phyloP scores from a whole-genome alignment of 2,888 invertebrate genomes.

The Halocaridina rubra region DNA sequence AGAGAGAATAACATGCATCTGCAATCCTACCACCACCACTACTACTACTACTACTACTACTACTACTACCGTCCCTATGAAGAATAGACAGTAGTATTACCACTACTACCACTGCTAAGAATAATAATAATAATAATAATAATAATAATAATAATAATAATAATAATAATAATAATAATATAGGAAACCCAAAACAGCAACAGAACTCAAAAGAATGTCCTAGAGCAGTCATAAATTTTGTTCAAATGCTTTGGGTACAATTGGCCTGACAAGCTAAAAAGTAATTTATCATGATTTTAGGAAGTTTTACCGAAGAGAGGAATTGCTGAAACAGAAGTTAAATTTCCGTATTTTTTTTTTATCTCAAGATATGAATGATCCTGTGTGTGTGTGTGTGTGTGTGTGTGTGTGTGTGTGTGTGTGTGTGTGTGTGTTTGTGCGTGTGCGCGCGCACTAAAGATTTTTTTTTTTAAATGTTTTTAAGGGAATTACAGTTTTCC shows the following conservation, averaged over 20 bases:
- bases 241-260: too few relatives aligned
- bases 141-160: neutral
- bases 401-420: too few relatives aligned
- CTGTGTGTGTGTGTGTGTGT: too few relatives aligned
- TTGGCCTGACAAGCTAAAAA: too few relatives aligned
- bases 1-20: neutral
- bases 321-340: neutral
- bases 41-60: neutral
- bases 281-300: neutral
- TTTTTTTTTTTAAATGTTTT: too few relatives aligned
- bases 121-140: neutral
- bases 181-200: too few relatives aligned
- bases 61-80: neutral
- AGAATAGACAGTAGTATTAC: neutral
- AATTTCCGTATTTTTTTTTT: too few relatives aligned
- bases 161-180: neutral
- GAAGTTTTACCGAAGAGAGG: neutral
- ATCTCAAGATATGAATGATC: too few relatives aligned
- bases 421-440: too few relatives aligned
- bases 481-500: too few relatives aligned
- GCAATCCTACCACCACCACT: neutral
- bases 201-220: neutral
- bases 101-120: neutral
- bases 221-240: neutral
- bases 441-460: too few relatives aligned